phyloP scores from a whole-genome alignment of 64 coral and sea anemone genomes.

The Catalaphyllia jardinei region DNA sequence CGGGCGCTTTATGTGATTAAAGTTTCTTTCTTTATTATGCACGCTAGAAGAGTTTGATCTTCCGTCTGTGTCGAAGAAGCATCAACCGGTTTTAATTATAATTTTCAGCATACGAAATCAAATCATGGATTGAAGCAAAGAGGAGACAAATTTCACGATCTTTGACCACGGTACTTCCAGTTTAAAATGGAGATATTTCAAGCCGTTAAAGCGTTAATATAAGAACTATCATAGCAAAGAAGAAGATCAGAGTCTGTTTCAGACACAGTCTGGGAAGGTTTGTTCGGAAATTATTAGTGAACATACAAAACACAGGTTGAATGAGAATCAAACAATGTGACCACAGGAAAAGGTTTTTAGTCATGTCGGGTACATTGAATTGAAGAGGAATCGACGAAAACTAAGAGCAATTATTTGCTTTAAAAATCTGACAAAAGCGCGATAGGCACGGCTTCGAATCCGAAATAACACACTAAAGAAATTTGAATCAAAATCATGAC shows the following conservation, averaged over 20 bases:
- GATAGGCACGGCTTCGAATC: neutral
- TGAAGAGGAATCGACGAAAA: neutral
- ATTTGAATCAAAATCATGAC: neutral
- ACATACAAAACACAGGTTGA: slow-evolving; percentile 27
- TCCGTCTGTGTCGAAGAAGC: too few relatives aligned
- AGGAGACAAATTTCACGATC: neutral
- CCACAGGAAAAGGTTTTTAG: slow-evolving; percentile 20
- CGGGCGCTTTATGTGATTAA: neutral
- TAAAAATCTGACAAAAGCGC: neutral
- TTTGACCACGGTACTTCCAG: neutral
- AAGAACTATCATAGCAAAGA: neutral
- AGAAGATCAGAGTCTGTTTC: neutral
- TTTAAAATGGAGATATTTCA: neutral
- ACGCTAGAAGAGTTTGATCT: too few relatives aligned
- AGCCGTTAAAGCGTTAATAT: neutral
- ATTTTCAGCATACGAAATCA: neutral
- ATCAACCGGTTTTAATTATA: neutral
- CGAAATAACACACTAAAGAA: neutral
- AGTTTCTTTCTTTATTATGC: neutral
- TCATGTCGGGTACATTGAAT: slow-evolving; percentile 5
- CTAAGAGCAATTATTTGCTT: neutral
- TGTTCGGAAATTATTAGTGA: neutral
- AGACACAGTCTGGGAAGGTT: neutral
- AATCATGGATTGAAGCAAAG: neutral
- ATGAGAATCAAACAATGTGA: slow-evolving; percentile 1